phyloP scores from a whole-genome alignment of 2,797 vertebrate species.

The Siniperca obscura region DNA sequence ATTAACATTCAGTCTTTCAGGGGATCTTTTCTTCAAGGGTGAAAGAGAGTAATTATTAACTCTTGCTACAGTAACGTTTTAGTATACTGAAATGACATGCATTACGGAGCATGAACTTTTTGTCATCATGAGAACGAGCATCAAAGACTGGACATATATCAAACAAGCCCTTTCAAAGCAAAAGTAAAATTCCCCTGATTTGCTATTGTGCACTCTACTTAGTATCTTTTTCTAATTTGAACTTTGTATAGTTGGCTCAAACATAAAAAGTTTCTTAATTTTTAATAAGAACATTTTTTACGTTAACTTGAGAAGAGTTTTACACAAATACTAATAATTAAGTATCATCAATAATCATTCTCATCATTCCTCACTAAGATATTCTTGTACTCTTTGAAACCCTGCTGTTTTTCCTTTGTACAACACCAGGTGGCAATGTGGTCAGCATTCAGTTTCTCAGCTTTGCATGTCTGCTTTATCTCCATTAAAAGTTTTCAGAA shows the following conservation, averaged over 20 bases:
- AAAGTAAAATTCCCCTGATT: background rate
- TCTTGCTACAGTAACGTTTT: background rate
- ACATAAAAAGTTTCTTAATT: background rate
- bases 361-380: background rate
- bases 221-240: background rate
- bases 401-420: background rate
- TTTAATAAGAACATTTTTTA: too few species aligned
- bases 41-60: background rate
- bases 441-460: background rate
- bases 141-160: background rate
- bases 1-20: background rate
- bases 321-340: background rate
- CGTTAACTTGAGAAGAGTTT: background rate
- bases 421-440: conserved; percentile 6
- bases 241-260: background rate
- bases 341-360: background rate
- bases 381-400: background rate
- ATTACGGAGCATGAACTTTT: too few species aligned
- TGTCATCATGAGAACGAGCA: background rate
- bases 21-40: background rate
- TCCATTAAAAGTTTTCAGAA: background rate
- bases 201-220: too few species aligned
- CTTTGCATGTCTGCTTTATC: background rate
- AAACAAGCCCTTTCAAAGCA: background rate
- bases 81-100: too few species aligned